phyloP scores from a whole-genome alignment of 1,140 invertebrate species.

The Pomacea maculata region DNA sequence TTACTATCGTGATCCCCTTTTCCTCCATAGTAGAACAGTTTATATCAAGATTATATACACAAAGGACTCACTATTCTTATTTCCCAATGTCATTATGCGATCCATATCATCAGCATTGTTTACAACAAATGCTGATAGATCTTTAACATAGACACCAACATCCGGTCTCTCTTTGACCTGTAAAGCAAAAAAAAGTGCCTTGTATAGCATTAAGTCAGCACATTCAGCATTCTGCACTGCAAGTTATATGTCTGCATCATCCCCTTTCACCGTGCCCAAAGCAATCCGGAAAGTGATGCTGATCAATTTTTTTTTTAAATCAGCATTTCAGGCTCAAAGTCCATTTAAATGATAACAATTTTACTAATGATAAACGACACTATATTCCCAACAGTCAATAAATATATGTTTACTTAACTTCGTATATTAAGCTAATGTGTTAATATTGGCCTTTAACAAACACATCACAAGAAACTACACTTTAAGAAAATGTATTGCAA shows the following conservation, averaged over 20 bases:
- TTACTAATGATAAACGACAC: neutral
- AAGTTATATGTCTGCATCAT: neutral
- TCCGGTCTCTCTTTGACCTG: constrained; percentile 81
- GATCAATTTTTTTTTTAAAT: too few species aligned
- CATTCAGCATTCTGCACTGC: neutral
- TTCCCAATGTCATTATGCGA: constrained; percentile 80
- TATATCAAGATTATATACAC: too few species aligned
- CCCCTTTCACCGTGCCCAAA: neutral
- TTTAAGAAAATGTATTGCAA: too few species aligned
- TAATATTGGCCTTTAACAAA: too few species aligned
- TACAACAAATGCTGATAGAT: constrained; percentile 79
- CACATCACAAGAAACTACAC: too few species aligned
- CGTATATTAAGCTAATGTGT: too few species aligned
- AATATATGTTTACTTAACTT: too few species aligned
- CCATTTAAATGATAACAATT: neutral
- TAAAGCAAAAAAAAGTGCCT: neutral
- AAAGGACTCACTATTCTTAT: constrained; percentile 76
- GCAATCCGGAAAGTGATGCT: too few species aligned
- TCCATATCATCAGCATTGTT: constrained; percentile 86
- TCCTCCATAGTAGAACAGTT: too few species aligned
- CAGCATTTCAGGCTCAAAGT: neutral
- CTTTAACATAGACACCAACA: constrained; percentile 84
- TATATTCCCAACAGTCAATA: too few species aligned
- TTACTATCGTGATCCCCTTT: too few species aligned
- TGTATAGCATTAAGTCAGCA: neutral